Evolutionary conservation across 1,140 invertebrate species (phyloP), one percentile per base, ranked within the genome.

Genomic region (Archegozetes longisetosus): DNA sequence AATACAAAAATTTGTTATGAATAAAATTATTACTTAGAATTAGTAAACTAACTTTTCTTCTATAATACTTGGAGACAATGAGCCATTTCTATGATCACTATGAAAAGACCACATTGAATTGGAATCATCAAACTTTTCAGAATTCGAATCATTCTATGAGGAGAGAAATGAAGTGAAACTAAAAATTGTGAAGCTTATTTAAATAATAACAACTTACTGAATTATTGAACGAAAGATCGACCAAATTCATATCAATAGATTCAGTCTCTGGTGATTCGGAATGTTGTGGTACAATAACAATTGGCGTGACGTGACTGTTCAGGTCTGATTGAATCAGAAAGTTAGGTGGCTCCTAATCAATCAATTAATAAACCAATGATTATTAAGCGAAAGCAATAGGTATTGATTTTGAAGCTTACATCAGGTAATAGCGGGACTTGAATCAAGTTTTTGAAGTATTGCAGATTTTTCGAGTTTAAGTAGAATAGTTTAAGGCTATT

Each of bases 371-470:
- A 25, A 52, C 28, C 14, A 53, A 61, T 27, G 40, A 54, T 49
- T 55, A 24, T 24, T 14, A 58, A 59, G 60, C 56, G 26, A 60
- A n/a, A 53, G 27, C 28, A 53, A 22, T 17, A 62, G 46, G 20
- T 28, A 65, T 47, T 12, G 51, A 56, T 48, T 3, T 24, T 1
- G 24, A 28, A 24, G 58, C 66, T 73, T 76, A 88, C 85, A 70
- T 92, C 85, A 14, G 93, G 93, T 66, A 98, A 76, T 22, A 83
- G 78, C 13, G 94, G 93, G 66, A 98, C 84, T 58, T 88, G 86
- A 61, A 98, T 90, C 47, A 98, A 77, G 71, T 91, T 86, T 71
- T 92, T 89, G 72, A 98, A 98, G 77, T 98, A 98, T 72, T 98
- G 95, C 66, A 98, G 78, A 67, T 85, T 93, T 67, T 84, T 84